phyloP scores from a whole-genome alignment of 2,888 invertebrate genomes.

The Encarsia formosa region DNA sequence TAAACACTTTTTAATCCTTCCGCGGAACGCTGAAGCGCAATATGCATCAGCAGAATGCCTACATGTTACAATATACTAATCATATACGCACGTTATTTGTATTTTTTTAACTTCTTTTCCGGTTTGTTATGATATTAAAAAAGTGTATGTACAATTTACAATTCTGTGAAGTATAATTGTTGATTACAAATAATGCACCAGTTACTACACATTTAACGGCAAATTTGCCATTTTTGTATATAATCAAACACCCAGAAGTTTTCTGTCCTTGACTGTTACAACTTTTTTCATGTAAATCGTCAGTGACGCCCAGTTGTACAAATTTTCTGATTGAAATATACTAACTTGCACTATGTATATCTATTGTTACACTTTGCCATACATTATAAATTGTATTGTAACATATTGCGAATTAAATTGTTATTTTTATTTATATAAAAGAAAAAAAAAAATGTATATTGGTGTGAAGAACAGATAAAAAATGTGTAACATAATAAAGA shows the following conservation, averaged over 20 bases:
- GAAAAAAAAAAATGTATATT: slow-evolving; percentile 40
- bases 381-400: slow-evolving; percentile 44
- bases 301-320: slow-evolving; percentile 44
- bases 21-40: slow-evolving; percentile 18
- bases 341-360: slow-evolving; percentile 36
- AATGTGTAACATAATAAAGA: slow-evolving; percentile 47
- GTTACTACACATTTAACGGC: slow-evolving; percentile 28
- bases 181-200: slow-evolving; percentile 30
- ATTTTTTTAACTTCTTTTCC: slow-evolving; percentile 21
- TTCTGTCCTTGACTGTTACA: slow-evolving; percentile 30
- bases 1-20: slow-evolving; percentile 22
- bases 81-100: slow-evolving; percentile 26
- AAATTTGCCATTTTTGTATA: slow-evolving; percentile 23
- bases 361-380: slow-evolving; percentile 45
- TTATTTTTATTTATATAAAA: slow-evolving; percentile 47
- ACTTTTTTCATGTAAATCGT: slow-evolving; percentile 34
- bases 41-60: slow-evolving; percentile 24
- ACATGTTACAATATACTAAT: slow-evolving; percentile 25
- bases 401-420: slow-evolving; percentile 39
- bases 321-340: slow-evolving; percentile 34
- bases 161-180: slow-evolving; percentile 22
- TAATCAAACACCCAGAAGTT: slow-evolving; percentile 23
- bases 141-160: slow-evolving; percentile 23
- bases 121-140: slow-evolving; percentile 27
- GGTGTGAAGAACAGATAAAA: slow-evolving; percentile 40